These are phyloP conservation scores for Drosophila recens DNA, from an alignment of 2,888 invertebrate species.

Conservation along the genomic window DNA sequence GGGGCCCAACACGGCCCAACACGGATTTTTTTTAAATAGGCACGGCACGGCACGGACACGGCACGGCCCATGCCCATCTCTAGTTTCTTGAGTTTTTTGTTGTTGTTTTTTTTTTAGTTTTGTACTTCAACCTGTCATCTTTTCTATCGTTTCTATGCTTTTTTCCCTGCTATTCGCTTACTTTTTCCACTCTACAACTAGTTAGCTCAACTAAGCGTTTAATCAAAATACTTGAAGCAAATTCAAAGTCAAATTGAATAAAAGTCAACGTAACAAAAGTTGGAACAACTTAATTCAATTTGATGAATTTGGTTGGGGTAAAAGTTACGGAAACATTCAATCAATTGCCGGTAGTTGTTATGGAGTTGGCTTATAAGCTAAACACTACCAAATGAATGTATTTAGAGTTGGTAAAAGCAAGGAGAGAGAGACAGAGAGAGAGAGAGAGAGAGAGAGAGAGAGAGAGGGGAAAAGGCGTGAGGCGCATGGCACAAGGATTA, in stretches of 20 bases:
- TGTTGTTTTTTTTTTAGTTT: no score
- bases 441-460: slow-evolving; percentile 22
- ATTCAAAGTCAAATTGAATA: slow-evolving; percentile 4
- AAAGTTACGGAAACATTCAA: slow-evolving; percentile 23
- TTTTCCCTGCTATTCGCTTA: neutral
- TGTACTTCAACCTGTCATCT: neutral
- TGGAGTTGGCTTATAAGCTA: slow-evolving; percentile 38
- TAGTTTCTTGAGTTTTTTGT: neutral
- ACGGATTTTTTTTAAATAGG: no score
- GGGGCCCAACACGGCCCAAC: no score
- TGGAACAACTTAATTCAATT: slow-evolving; percentile 11
- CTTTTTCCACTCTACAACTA: neutral
- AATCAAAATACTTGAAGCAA: slow-evolving; percentile 22
- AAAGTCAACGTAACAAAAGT: slow-evolving; percentile 11
- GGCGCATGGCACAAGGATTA: slow-evolving; percentile 44
- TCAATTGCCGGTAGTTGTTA: slow-evolving; percentile 7
- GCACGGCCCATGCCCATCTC: no score
- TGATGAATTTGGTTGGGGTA: no score
- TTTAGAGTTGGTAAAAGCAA: slow-evolving; percentile 12
- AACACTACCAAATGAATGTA: slow-evolving; percentile 33
- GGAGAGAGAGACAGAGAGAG: neutral
- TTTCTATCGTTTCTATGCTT: neutral
- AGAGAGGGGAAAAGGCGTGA: slow-evolving; percentile 2
- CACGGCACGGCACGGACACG: no score
- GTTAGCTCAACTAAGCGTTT: slow-evolving; percentile 4